Evolutionary conservation across 2,113 vertebrate genomes (phyloP).

Genomic region (Merops nubicus): DNA sequence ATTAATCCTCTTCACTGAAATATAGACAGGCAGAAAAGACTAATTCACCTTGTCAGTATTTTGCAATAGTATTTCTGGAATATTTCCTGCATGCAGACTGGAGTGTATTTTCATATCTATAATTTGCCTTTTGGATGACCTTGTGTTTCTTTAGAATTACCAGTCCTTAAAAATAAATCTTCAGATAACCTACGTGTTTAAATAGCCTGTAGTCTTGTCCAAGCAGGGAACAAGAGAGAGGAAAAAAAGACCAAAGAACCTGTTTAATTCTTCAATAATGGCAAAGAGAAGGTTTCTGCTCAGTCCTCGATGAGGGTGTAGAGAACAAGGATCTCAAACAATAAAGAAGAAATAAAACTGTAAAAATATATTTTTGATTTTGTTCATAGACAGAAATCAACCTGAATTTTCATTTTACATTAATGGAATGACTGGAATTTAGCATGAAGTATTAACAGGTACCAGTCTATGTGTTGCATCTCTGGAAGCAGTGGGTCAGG

Average conservation of each 20-base stretch:
- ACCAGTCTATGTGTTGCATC: not conserved
- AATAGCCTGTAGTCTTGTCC: not conserved
- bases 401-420: not conserved
- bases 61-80: not conserved
- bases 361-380: not conserved
- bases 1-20: not conserved
- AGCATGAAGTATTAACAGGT: not conserved
- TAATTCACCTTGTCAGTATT: not conserved
- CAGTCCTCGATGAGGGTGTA: not conserved
- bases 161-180: not conserved
- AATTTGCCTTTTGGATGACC: not conserved
- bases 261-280: accelerated
- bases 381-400: not conserved
- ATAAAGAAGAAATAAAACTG: not conserved
- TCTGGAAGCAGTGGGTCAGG: not conserved
- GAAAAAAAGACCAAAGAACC: too few relatives aligned
- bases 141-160: not conserved
- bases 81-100: not conserved
- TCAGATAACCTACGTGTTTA: not conserved
- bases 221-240: not conserved
- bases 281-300: not conserved
- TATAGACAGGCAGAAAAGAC: not conserved
- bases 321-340: not conserved
- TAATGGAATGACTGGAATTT: not conserved
- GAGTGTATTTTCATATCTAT: not conserved